phyloP scores from a whole-genome alignment of 2,113 vertebrate genomes.

The Psammodynastes pulverulentus region DNA sequence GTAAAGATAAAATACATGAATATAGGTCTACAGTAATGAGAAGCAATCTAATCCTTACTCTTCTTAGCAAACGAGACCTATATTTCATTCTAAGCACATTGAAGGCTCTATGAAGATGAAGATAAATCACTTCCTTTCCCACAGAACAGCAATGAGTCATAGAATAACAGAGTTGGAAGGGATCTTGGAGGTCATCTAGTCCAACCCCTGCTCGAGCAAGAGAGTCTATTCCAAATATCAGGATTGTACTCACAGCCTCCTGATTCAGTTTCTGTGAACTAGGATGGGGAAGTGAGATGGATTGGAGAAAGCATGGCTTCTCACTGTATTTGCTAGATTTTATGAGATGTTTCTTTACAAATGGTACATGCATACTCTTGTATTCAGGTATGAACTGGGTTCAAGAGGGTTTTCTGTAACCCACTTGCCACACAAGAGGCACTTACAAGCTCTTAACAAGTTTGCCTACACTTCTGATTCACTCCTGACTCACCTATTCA shows the following conservation, averaged over 20 bases:
- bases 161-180: no score
- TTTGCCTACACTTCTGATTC: constrained; percentile 54
- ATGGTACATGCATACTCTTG: background rate
- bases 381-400: background rate
- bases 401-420: background rate
- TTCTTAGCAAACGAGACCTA: background rate
- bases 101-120: background rate
- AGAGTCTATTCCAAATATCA: no score
- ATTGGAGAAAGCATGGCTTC: background rate
- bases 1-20: background rate
- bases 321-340: background rate
- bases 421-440: constrained; percentile 8
- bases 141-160: background rate
- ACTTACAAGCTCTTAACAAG: constrained; percentile 14
- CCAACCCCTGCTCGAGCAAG: no score
- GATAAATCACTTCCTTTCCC: background rate
- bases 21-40: background rate
- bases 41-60: background rate
- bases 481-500: constrained; percentile 49
- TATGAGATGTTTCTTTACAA: background rate
- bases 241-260: no score
- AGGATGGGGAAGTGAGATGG: background rate
- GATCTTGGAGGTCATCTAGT: no score
- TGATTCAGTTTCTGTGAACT: background rate
- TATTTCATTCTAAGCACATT: background rate